Evolutionary conservation across 2,797 vertebrate genomes (phyloP), one percentile per base, ranked within the genome.

Genomic region (Helicolenus hilgendorfi): DNA sequence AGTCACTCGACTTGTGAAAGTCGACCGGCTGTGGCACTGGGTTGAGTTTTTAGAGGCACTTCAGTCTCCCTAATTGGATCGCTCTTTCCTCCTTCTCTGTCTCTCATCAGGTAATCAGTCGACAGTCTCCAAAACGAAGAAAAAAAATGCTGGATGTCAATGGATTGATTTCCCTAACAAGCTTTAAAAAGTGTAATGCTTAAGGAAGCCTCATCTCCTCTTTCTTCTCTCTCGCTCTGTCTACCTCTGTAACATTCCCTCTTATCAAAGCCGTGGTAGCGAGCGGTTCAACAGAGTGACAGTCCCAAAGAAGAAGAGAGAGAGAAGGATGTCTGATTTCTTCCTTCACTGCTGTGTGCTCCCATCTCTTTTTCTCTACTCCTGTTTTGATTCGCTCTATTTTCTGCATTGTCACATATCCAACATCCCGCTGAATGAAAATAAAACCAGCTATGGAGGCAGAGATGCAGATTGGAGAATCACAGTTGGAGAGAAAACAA

Each of bases 51-150:
- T 74, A 77, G 79, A 86, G 77, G 67, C 65, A 87, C 86, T 91
- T 92, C 80, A 90, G 70, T 79, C 87, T 80, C 82, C 60, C 73
- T 95, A 94, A 92, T 93, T 95, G 90, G 89, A 89, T 85, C 64
- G 31, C 81, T 79, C 78, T 89, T 74, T 84, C 68, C 85, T 88
- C 73, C 62, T 59, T 87, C 27, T 72, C 81, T 35, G 65, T 83
- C 71, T 93, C 85, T 90, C 91, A 95, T 89, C 92, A 91, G 85
- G 92, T 95, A 91, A 93, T 95, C 92, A 94, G 89, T 89, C 82
- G 73, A 83, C 79, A 84, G 72, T 80, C 82, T 79, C 79, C 56
- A 86, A 38, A 31, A 65, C 69, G 55, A 71, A 95, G 64, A 79
- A 83, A 84, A 41, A 76, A 81, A 81, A 85, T 64, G 58, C 83